Base-by-base conservation (phyloP, 2,113 vertebrate genomes). In the Sciurus niger region DNA sequence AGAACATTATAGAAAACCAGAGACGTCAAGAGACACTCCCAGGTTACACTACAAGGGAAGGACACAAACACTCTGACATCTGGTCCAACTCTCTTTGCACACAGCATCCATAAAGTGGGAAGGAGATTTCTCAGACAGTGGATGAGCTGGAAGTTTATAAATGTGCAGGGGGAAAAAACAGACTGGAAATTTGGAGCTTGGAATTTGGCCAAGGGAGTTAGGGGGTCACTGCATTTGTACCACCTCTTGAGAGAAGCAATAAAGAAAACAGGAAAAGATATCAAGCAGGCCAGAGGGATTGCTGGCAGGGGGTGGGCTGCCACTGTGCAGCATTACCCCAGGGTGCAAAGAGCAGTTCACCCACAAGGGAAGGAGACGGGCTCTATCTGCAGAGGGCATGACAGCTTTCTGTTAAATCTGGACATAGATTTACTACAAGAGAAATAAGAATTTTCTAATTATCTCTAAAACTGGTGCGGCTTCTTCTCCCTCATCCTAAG, bases 271-370 rank as follows among this genome's bases (percentile, higher is more conserved):
- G 48, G 14, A 32, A 82, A 55, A 43, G 28, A 55, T 51, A 48
- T 6, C 43, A 48, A 92, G 17, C 25, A 46, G 28, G 22, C 43
- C 51, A 32, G 53, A 51, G 32, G 65, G 65, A 48, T 4, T 4
- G 58, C 72, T n/a, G 16, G 76, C 3, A 1, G 13, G 32, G 8
- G 4, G 32, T 4, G n/a, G n/a, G 37, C 9, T 11, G 51, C 55
- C 79, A 63, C 17, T 2, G 11, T 6, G 65, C 4, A 79, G 10
- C 72, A 34, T 67, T 4, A 8, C 3, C 65, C 51, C 0, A 0
- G 40, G 37, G 37, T 1, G 0, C 8, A 43, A 37, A 22, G 20
- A 53, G 60, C 13, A 13, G 70, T 72, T 95, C 48, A 12, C 25
- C 25, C 43, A 9, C 28, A 74, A 8, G 72, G 17, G 65, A 82